A percentile compares a stretch with the other conserved stretches of the same genome.
Conservation (phyloP, 2,888 invertebrate genomes). For the Hermodice carunculata region DNA sequence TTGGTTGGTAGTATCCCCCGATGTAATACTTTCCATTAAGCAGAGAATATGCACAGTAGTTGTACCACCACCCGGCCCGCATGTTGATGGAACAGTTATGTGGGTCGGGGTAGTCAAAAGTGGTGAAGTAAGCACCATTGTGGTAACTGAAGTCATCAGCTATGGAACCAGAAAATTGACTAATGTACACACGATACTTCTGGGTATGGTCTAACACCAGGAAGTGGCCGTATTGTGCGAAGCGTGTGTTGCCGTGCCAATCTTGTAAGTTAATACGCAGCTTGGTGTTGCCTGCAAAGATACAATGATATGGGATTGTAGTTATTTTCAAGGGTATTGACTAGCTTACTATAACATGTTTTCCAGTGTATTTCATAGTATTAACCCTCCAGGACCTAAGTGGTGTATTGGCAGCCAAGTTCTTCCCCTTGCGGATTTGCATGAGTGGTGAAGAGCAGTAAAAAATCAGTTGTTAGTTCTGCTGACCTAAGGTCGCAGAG, state of each 20-base stretch:
- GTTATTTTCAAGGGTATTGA: too few species aligned
- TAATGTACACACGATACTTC: constrained; percentile 3
- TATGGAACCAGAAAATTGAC: constrained; percentile 25
- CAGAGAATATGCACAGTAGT: constrained; percentile 51
- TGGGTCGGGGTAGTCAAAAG: constrained; percentile 47
- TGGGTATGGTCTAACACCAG: constrained; percentile 1
- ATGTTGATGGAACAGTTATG: constrained; percentile 49
- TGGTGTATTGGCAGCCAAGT: too few species aligned
- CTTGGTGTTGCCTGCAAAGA: constrained; percentile 45
- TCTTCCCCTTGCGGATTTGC: too few species aligned
- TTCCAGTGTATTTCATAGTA: too few species aligned
- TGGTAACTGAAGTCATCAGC: constrained; percentile 51
- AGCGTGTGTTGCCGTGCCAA: constrained; percentile 41
- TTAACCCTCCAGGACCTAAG: too few species aligned
- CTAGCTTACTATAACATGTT: too few species aligned
- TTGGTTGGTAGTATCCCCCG: constrained; percentile 48
- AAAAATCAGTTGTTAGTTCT: too few species aligned
- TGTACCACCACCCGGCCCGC: constrained; percentile 61
- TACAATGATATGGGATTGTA: too few species aligned
- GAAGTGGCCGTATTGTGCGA: constrained; percentile 19
- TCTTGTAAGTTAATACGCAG: constrained; percentile 51
- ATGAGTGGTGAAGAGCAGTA: too few species aligned
- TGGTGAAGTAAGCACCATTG: constrained; percentile 49
- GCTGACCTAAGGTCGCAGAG: too few species aligned
- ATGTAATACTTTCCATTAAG: constrained; percentile 56